Evolutionary conservation across 2,888 invertebrate species (phyloP), one percentile per base, ranked within the genome.

Genomic region (Chalcis sispes): DNA sequence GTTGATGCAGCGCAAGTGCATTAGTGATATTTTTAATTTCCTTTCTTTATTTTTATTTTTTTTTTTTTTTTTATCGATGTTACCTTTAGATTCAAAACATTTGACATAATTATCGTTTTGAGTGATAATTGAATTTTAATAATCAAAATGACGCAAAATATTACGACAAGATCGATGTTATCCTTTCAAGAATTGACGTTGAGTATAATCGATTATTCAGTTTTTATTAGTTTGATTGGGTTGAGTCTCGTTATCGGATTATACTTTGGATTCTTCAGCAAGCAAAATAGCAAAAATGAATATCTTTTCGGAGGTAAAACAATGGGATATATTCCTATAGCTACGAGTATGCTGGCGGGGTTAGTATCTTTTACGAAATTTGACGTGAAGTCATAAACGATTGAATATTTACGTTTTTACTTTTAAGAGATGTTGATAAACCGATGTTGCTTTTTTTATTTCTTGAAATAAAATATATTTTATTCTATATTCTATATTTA

Each of bases 271-370:
- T 91, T 90, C 82, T 91, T 90, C 79, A 90, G 90, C 29, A 90
- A 90, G 58, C 91, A 92, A 83, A 90, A 91, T 79, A 92, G 92
- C 0, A 92, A 93, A 0, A 89, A 90, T 13, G 94, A 94, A 65
- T 94, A 94, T 87, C 87, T 95, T 25, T 91, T 94, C 86, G 95
- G 94, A 23, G 93, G 93, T 8, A 93, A 93, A 86, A 91, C 91
- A 82, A 94, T 95, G 94, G 92, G 91, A 8, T 91, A 92, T 15
- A 90, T 95, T 81, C 94, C 95, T 0, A 91, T 95, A 67, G 92
- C 94, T 0, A 90, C 94, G 86, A 94, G 94, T 18, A 89, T 95
- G 18, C 91, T 94, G 80, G 93, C 95, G 4, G 94, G 94, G 94
- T 94, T 10, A 18, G 62, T 74, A 74, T 46, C 7, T 20, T 10